Percentiles rank a stretch among this genome's conserved stretches.
Evolutionary conservation across 2,888 invertebrate species (phyloP).

Genomic region (Nomada flava): DNA sequence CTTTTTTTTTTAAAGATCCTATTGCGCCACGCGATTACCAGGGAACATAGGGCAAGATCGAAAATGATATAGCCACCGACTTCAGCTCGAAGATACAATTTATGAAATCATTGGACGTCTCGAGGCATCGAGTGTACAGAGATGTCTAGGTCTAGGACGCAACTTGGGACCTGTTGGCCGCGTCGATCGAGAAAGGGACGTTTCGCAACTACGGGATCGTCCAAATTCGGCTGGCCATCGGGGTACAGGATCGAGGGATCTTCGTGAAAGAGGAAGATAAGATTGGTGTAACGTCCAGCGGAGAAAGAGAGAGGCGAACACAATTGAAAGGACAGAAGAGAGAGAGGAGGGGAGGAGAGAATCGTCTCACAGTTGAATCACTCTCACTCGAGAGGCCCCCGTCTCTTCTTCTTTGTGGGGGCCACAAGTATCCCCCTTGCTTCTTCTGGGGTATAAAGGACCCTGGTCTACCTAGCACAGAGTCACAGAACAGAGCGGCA

Average conservation of each 20-base stretch:
- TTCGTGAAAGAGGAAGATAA: constrained; percentile 27
- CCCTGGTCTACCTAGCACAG: constrained; percentile 80
- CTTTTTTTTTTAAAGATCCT: background rate
- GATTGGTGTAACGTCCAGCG: background rate
- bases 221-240: constrained; percentile 59
- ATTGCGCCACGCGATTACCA: constrained; percentile 15
- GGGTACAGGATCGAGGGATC: constrained; percentile 35
- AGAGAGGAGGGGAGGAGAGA: constrained; percentile 63
- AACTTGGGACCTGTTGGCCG: constrained; percentile 37
- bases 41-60: constrained; percentile 16
- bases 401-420: constrained; percentile 82
- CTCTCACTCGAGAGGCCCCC: constrained; percentile 81
- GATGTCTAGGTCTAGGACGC: constrained; percentile 77
- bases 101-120: constrained; percentile 36
- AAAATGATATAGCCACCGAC: background rate
- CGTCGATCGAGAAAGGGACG: constrained; percentile 39
- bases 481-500: constrained; percentile 84
- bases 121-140: constrained; percentile 25
- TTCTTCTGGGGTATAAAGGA: constrained; percentile 82
- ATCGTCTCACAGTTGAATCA: constrained; percentile 79
- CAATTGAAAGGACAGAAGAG: constrained; percentile 43
- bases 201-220: constrained; percentile 62
- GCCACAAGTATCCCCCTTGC: constrained; percentile 75
- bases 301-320: constrained; percentile 64
- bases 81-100: constrained; percentile 12